A percentile compares a stretch with the other conserved stretches of the same genome.
Conservation (phyloP, 37 sponge, comb jelly and placozoan genomes). For the Crambe crambe region DNA sequence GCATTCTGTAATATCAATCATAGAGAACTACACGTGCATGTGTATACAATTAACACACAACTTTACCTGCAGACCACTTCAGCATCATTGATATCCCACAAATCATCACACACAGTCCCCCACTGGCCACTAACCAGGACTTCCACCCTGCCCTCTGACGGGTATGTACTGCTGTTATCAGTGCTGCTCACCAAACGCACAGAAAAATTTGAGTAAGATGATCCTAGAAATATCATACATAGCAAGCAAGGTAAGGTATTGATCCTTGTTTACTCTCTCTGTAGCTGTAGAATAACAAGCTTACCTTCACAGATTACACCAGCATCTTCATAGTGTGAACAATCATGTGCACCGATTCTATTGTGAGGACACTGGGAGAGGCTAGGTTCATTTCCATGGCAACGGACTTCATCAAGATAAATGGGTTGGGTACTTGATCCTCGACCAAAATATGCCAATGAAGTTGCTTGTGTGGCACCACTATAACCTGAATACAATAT, state of each 20-base stretch:
- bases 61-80: not conserved
- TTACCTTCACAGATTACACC: slow-evolving; percentile 1
- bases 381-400: not conserved
- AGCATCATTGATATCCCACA: not conserved
- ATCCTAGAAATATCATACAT: not conserved
- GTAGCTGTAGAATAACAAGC: no score
- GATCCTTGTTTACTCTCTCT: no score
- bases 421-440: not conserved
- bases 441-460: not conserved
- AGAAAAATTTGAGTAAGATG: not conserved
- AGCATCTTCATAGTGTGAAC: slow-evolving; percentile 4
- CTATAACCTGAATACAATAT: not conserved
- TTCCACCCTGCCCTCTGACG: not conserved
- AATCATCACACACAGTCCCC: not conserved
- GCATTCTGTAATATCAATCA: not conserved
- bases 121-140: not conserved
- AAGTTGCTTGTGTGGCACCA: not conserved
- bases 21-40: not conserved
- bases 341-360: not conserved
- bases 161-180: not conserved
- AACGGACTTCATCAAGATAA: not conserved
- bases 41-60: no score
- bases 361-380: not conserved
- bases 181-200: not conserved
- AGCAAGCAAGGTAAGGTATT: not conserved